Percentiles rank a stretch among this genome's conserved stretches.
These are phyloP conservation scores for Ophion ventricosus DNA, from an alignment of 2,888 invertebrate species.

Conservation along the genomic window DNA sequence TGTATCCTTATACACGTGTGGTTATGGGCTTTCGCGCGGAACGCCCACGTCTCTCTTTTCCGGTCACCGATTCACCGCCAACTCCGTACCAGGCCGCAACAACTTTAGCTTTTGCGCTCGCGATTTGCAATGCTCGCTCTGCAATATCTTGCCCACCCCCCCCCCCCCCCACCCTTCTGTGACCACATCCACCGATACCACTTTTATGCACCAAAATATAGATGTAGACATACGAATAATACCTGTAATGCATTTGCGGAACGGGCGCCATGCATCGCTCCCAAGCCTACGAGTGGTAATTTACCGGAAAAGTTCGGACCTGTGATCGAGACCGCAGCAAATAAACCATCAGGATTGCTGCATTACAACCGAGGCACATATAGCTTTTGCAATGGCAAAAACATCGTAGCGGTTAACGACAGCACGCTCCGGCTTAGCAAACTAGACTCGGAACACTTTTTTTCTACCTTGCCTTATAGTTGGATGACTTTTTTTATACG, in stretches of 20 bases:
- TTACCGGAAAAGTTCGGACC: conserved; percentile 53
- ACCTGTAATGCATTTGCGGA: conserved; percentile 40
- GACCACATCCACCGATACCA: neutral
- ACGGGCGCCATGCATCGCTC: conserved; percentile 34
- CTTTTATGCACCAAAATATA: neutral
- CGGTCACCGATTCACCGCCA: conserved; percentile 56
- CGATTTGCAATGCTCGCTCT: conserved; percentile 8
- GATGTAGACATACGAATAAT: conserved; percentile 4
- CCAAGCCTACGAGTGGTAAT: conserved; percentile 43
- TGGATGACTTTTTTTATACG: neutral
- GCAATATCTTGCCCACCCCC: too few relatives aligned
- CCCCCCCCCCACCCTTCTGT: conserved; percentile 25
- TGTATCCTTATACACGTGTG: neutral
- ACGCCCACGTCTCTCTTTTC: conserved; percentile 65
- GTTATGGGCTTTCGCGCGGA: conserved; percentile 32
- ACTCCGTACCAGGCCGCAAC: conserved; percentile 23
- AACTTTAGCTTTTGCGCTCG: conserved; percentile 27
- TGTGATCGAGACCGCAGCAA: conserved; percentile 42
- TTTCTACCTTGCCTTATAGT: neutral
- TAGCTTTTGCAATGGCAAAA: conserved; percentile 18
- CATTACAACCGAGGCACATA: conserved; percentile 22
- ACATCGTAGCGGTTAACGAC: conserved; percentile 28
- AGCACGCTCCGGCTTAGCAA: conserved; percentile 51
- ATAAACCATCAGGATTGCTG: conserved; percentile 43
- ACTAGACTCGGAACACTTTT: conserved; percentile 8